phyloP scores from a whole-genome alignment of 2,888 invertebrate species.

The Adineta ricciae region DNA sequence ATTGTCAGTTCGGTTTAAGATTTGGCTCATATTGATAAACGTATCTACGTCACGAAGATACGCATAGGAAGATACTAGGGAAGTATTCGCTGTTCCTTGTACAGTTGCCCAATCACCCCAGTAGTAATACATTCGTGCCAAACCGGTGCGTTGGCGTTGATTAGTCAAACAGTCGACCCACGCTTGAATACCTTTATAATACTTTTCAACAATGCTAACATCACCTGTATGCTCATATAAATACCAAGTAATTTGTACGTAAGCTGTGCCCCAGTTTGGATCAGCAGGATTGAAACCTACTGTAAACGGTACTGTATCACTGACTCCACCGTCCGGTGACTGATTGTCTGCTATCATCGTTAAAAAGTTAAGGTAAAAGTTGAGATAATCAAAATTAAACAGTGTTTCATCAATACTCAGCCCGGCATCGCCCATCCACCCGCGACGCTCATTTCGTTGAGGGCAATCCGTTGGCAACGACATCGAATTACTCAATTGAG shows the following conservation, averaged over 20 bases:
- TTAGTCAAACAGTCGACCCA: slow-evolving; percentile 5
- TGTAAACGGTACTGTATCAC: slow-evolving; percentile 11
- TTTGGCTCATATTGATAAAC: background rate
- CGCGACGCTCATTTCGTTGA: background rate
- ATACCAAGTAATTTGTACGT: background rate
- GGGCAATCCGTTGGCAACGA: slow-evolving; percentile 3
- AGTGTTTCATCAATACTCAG: background rate
- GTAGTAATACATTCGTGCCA: background rate
- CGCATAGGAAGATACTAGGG: background rate
- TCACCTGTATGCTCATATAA: slow-evolving; percentile 15
- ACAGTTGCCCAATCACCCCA: background rate
- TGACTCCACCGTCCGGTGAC: background rate
- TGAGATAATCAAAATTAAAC: background rate
- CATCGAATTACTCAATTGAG: slow-evolving; percentile 12
- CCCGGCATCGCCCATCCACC: background rate
- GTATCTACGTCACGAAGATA: background rate
- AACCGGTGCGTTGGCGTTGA: background rate
- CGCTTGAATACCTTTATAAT: background rate
- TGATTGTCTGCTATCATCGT: background rate
- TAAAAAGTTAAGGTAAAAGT: background rate
- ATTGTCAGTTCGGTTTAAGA: background rate
- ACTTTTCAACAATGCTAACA: background rate
- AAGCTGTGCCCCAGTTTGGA: background rate
- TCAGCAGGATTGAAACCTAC: background rate
- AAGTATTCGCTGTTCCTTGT: background rate